Evolutionary conservation across 2,888 invertebrate species (phyloP), one percentile per base, ranked within the genome.

Genomic region (Agrypnus murinus): DNA sequence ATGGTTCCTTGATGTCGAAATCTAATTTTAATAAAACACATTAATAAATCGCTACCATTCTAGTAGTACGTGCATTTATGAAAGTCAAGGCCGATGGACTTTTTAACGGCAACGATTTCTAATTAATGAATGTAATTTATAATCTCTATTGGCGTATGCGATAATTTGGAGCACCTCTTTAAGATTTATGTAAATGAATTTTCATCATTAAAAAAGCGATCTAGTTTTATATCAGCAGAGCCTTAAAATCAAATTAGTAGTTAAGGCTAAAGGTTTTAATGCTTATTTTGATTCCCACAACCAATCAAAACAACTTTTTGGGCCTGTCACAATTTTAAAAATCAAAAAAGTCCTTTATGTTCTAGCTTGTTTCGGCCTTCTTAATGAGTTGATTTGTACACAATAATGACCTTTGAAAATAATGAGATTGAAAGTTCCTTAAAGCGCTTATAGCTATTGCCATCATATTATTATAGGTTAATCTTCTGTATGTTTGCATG

Each of bases 71-170:
- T 31, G 50, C 31, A n/a, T 50, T 10, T 8, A 8, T 50, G 50
- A 50, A 50, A 50, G 50, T 50, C 50, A 50, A 50, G 50, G 50
- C 19, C 50, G 31, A 50, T 50, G 50, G 31, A 25, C 31, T 43
- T 48, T 50, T n/a, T 31, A 50, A 12, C 50, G 31, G 50, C 31
- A 50, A 31, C 50, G 50, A 50, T 50, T 50, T 50, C 50, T 50
- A 50, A 50, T 50, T 31, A 50, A 25, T n/a, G 32, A 32, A 25
- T 14, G 31, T 50, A 1, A n/a, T 12, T 19, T 25, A 25, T 25
- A 25, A 25, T 25, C 5, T 25, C 5, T n/a, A n/a, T n/a, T 25
- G 5, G 5, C n/a, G 7, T n/a, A 32, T 50, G 25, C 31, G 31
- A 12, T 50, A 50, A 50, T 10, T 50, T 50, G 25, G 25, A 25